Evolutionary conservation across 2,113 vertebrate genomes (phyloP).

Genomic region (Mystacornis crossleyi): DNA sequence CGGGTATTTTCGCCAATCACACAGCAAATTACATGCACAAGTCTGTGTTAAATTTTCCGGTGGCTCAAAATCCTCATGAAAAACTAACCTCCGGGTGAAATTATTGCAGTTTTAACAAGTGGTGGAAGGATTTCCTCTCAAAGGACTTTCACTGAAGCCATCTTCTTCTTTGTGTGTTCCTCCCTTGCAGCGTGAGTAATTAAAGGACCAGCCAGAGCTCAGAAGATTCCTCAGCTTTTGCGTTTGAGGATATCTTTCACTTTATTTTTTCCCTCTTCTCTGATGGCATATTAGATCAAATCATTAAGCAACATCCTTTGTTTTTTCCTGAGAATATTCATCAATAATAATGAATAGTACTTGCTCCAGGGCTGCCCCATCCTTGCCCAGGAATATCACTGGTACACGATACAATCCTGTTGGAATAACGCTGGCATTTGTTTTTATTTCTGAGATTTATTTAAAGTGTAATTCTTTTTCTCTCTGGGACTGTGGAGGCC

Average conservation of each 20-base stretch:
- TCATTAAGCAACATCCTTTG: conserved; percentile 52
- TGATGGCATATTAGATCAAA: conserved; percentile 47
- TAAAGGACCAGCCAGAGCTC: conserved; percentile 46
- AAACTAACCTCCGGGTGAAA: conserved; percentile 2
- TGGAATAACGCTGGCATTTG: not conserved
- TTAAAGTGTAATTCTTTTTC: not conserved
- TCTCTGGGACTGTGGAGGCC: not conserved
- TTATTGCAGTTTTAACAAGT: conserved; percentile 3
- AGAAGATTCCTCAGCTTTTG: conserved; percentile 14
- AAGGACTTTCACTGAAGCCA: conserved; percentile 36
- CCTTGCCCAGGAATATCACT: conserved; percentile 1
- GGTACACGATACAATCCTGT: not conserved
- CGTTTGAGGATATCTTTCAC: conserved; percentile 1
- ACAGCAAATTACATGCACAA: not conserved
- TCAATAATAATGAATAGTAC: conserved; percentile 48
- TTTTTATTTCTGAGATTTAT: conserved; percentile 9
- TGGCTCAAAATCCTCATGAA: not conserved
- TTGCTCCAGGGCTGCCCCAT: conserved; percentile 15
- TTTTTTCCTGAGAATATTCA: conserved; percentile 57
- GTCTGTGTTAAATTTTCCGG: not conserved
- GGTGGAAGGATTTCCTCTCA: conserved; percentile 7
- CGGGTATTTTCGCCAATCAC: not conserved
- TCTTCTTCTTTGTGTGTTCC: conserved; percentile 2
- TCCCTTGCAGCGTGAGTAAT: conserved; percentile 24
- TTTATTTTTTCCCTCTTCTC: not conserved